phyloP scores from a whole-genome alignment of 2,113 vertebrate genomes.

The Centropristis striata region DNA sequence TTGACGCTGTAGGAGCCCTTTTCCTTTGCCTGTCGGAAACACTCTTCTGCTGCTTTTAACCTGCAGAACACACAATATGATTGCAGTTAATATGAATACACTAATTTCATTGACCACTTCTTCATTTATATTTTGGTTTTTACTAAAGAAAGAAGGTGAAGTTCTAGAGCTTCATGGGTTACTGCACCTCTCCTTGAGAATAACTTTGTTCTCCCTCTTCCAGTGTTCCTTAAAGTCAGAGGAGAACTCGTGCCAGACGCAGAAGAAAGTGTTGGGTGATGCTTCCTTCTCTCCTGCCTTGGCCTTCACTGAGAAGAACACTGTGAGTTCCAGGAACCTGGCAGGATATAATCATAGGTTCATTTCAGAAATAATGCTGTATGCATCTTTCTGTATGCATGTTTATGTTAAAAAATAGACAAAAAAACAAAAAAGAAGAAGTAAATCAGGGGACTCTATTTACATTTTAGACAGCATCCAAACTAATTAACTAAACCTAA shows the following conservation, averaged over 20 bases:
- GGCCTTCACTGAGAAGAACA: slow-evolving; percentile 95
- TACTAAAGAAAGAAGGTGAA: neutral
- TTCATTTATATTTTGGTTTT: neutral
- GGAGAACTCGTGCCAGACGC: slow-evolving; percentile 97
- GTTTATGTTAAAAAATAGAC: no score
- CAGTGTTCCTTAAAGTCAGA: slow-evolving; percentile 98
- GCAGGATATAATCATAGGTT: neutral
- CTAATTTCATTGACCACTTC: neutral
- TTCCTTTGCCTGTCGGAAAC: slow-evolving; percentile 94
- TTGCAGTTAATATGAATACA: neutral
- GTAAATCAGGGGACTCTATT: no score
- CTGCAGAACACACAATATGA: slow-evolving; percentile 73
- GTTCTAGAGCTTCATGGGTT: neutral
- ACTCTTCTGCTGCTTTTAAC: slow-evolving; percentile 94
- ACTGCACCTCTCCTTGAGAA: slow-evolving; percentile 94
- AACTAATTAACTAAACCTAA: no score
- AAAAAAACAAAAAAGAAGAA: no score
- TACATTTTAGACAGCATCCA: no score
- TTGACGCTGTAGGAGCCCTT: slow-evolving; percentile 95
- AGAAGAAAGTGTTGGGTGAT: slow-evolving; percentile 94
- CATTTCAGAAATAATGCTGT: no score
- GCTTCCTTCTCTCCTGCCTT: slow-evolving; percentile 96
- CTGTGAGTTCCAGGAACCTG: slow-evolving; percentile 94
- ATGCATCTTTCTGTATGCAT: no score
- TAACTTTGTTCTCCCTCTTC: slow-evolving; percentile 97